Evolutionary conservation across 2,113 vertebrate genomes (phyloP).

Genomic region (Ceyx cyanopectus): DNA sequence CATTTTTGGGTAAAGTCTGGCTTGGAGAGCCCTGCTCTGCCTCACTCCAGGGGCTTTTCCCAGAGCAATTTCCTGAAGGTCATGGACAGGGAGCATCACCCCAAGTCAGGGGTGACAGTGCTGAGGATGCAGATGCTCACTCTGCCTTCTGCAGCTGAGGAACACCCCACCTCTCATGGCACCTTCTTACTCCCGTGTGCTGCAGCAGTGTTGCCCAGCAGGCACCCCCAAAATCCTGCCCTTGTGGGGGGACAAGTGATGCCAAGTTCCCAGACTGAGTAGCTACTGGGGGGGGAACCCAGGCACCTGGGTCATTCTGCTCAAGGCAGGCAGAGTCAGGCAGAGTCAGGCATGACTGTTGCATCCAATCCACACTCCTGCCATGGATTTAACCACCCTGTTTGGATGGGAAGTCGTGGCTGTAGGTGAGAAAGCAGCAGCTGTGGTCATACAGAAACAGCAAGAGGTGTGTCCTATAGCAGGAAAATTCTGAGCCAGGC

Average conservation of each 20-base stretch:
- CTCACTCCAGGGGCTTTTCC: not conserved
- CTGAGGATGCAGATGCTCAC: not conserved
- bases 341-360: not conserved
- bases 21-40: not conserved
- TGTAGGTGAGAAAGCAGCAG: not conserved
- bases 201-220: fast-evolving
- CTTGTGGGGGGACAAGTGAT: not conserved
- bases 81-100: fast-evolving
- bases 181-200: not conserved
- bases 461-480: not conserved
- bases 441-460: not conserved
- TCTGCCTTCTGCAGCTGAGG: not conserved
- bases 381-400: not conserved
- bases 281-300: fast-evolving
- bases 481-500: not conserved
- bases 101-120: fast-evolving
- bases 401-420: not conserved
- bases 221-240: not conserved
- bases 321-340: not conserved
- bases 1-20: not conserved
- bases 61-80: fast-evolving
- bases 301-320: fast-evolving
- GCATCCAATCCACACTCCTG: not conserved
- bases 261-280: not conserved
- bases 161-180: not conserved